phyloP scores from a whole-genome alignment of 2,113 vertebrate species.

The Rutilus rutilus region DNA sequence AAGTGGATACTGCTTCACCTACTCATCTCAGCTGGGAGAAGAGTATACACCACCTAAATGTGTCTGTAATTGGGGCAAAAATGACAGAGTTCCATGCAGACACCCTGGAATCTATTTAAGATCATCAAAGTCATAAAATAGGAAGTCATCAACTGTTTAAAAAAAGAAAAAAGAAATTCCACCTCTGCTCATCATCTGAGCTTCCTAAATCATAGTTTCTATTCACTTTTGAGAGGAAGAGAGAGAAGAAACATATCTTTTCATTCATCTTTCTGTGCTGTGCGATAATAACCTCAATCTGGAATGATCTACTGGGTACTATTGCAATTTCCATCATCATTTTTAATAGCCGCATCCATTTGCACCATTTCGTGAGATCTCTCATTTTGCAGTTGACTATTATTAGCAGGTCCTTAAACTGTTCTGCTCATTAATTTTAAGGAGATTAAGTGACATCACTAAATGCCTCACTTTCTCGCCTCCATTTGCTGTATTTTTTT shows the following conservation, averaged over 20 bases:
- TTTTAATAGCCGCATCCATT: conserved; percentile 16
- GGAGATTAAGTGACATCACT: conserved; percentile 12
- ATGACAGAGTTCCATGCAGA: not conserved
- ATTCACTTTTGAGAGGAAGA: not conserved
- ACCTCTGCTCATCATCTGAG: not conserved
- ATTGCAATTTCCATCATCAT: conserved; percentile 22
- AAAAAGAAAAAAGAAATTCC: no score
- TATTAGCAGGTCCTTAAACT: conserved; percentile 31
- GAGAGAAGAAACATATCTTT: not conserved
- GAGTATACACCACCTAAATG: not conserved
- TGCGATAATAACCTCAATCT: conserved; percentile 2
- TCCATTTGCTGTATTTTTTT: conserved; percentile 3
- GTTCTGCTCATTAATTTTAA: conserved; percentile 37
- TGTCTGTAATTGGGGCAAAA: not conserved
- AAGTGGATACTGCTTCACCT: conserved; percentile 3
- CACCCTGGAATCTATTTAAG: not conserved
- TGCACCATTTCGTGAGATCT: not conserved
- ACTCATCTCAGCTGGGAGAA: not conserved
- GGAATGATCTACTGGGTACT: conserved; percentile 21
- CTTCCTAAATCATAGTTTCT: not conserved
- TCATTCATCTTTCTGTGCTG: not conserved
- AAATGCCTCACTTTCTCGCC: not conserved
- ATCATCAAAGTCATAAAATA: not conserved
- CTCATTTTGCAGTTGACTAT: conserved; percentile 24
- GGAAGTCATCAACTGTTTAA: not conserved